Conservation (phyloP, 2,113 vertebrate species). For the Zootoca vivipara region DNA sequence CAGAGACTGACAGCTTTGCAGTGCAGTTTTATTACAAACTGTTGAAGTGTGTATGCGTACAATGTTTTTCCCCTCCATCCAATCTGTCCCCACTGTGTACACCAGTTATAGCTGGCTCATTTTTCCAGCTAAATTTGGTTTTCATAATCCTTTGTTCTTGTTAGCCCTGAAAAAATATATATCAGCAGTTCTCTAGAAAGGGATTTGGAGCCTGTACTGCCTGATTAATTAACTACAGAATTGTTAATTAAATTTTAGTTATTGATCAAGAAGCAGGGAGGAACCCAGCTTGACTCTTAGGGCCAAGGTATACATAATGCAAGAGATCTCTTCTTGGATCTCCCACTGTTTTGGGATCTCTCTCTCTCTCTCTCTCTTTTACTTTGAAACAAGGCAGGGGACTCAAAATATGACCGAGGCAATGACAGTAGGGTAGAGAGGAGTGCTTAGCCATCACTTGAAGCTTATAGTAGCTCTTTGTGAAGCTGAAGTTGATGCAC, state of each 20-base stretch:
- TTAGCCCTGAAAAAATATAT: not conserved
- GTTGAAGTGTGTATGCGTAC: slow-evolving; percentile 53
- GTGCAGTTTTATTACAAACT: slow-evolving; percentile 18
- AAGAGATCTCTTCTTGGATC: too few species aligned
- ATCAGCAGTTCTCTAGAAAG: not conserved
- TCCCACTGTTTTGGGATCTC: not conserved
- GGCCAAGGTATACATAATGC: not conserved
- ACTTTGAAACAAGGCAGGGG: not conserved
- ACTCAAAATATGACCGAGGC: not conserved
- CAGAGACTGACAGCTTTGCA: slow-evolving; percentile 33
- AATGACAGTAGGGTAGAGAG: not conserved
- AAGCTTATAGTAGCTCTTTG: not conserved
- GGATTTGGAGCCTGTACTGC: not conserved
- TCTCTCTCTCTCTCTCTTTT: not conserved
- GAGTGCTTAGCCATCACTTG: not conserved
- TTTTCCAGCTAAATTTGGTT: slow-evolving; percentile 40
- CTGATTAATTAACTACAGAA: not conserved
- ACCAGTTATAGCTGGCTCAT: slow-evolving; percentile 22
- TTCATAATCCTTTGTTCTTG: not conserved
- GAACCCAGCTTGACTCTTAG: not conserved
- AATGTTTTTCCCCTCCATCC: slow-evolving; percentile 14
- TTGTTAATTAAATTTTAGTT: slow-evolving; percentile 19
- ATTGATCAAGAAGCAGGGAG: not conserved
- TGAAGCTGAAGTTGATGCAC: not conserved
- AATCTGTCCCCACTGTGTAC: slow-evolving; percentile 32